These are phyloP conservation scores for Halocaridina rubra DNA, from an alignment of 2,888 invertebrate species.

Conservation along the genomic window DNA sequence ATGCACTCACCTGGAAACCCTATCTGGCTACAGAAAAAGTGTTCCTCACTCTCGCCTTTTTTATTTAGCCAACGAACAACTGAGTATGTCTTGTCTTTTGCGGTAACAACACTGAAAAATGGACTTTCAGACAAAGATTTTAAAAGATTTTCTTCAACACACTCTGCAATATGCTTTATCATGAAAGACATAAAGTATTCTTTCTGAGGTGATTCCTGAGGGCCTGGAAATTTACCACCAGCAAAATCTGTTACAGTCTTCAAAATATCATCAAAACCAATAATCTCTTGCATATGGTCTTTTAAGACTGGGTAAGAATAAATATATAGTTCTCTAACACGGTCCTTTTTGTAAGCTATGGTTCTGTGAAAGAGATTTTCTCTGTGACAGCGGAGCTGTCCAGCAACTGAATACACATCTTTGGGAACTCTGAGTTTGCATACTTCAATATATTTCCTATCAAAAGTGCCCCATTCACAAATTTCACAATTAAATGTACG, in stretches of 20 bases:
- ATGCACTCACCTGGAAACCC: neutral
- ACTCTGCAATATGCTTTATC: slow-evolving; percentile 8
- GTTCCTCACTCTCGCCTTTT: slow-evolving; percentile 1
- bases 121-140: neutral
- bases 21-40: neutral
- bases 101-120: neutral
- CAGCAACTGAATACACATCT: neutral
- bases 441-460: neutral
- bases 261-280: neutral
- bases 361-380: neutral
- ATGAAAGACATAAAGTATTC: neutral
- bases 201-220: neutral
- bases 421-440: neutral
- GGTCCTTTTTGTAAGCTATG: neutral
- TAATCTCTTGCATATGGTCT: neutral
- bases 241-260: neutral
- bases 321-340: neutral
- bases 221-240: slow-evolving; percentile 14
- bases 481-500: neutral
- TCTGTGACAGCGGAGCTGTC: neutral
- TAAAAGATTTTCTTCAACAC: neutral
- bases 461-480: neutral
- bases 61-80: slow-evolving; percentile 1
- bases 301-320: neutral
- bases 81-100: neutral